Percentiles rank a stretch among this genome's conserved stretches.
phyloP scores from a whole-genome alignment of 2,888 invertebrate genomes.

The Lomographa bimaculata region DNA sequence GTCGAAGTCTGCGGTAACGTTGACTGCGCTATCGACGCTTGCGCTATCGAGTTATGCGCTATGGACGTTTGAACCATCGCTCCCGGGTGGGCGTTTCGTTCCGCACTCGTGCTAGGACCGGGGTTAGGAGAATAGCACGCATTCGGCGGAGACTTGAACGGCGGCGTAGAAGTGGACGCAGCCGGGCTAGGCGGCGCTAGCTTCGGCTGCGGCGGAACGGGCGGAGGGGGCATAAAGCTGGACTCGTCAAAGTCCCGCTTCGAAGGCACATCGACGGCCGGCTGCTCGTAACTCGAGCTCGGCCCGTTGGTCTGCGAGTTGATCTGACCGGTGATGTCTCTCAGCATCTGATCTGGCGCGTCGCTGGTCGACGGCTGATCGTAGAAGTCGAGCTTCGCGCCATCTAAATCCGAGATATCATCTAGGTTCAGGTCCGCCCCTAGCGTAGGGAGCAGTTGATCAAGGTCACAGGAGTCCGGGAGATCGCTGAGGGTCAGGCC shows the following conservation, averaged over 20 bases:
- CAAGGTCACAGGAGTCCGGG: constrained; percentile 83
- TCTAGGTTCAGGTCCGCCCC: constrained; percentile 85
- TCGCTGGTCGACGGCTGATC: constrained; percentile 48
- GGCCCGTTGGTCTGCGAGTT: constrained; percentile 50
- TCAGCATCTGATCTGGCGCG: constrained; percentile 49
- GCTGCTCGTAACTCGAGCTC: constrained; percentile 38
- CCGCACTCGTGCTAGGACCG: background rate
- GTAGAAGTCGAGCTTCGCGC: constrained; percentile 70
- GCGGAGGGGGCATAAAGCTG: constrained; percentile 67
- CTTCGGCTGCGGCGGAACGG: constrained; percentile 59
- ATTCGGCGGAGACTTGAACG: constrained; percentile 31
- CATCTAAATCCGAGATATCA: constrained; percentile 69
- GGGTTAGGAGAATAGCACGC: constrained; percentile 17
- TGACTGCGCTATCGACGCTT: no score
- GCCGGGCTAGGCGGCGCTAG: constrained; percentile 32
- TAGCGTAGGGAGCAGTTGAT: constrained; percentile 85
- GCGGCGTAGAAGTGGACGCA: constrained; percentile 22
- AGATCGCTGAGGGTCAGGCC: constrained; percentile 67
- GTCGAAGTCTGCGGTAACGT: no score
- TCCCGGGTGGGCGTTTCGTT: background rate
- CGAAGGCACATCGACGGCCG: constrained; percentile 34
- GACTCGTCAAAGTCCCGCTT: constrained; percentile 47
- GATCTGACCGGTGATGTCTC: constrained; percentile 60
- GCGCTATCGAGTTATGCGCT: background rate
- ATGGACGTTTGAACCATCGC: background rate